A percentile compares a stretch with the other conserved stretches of the same genome.
Evolutionary conservation across 2,113 vertebrate genomes (phyloP).

Genomic region (Dryoscopus gambensis): DNA sequence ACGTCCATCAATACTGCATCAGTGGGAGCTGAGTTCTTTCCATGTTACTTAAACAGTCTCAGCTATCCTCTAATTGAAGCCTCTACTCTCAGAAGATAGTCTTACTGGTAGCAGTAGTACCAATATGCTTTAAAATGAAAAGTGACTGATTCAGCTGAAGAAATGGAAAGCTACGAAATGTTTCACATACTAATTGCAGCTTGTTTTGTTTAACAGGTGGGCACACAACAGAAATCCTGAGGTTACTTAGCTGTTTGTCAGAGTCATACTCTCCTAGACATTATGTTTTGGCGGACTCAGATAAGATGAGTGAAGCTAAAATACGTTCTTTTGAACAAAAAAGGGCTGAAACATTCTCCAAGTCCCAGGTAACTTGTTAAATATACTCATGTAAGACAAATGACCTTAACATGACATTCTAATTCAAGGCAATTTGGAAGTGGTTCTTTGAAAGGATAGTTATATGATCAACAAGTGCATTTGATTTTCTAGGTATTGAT

Average conservation of each 20-base stretch:
- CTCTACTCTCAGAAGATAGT: neutral
- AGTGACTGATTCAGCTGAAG: neutral
- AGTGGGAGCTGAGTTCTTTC: neutral
- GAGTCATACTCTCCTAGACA: conserved; percentile 81
- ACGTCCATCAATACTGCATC: rapidly evolving
- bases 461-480: neutral
- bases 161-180: neutral
- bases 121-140: neutral
- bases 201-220: conserved; percentile 77
- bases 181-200: neutral
- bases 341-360: conserved; percentile 37
- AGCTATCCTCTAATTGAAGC: neutral
- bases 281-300: conserved; percentile 89
- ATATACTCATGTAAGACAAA: neutral
- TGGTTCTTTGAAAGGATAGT: neutral
- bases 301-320: conserved; percentile 90
- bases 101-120: neutral
- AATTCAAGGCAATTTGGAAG: neutral
- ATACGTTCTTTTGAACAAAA: conserved; percentile 80
- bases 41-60: neutral
- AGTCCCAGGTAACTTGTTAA: conserved; percentile 69
- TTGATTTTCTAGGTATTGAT: neutral
- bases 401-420: neutral
- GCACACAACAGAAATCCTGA: conserved; percentile 91
- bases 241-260: conserved; percentile 81